Evolutionary conservation across 2,113 vertebrate species (phyloP).

Genomic region (Procapra przewalskii): DNA sequence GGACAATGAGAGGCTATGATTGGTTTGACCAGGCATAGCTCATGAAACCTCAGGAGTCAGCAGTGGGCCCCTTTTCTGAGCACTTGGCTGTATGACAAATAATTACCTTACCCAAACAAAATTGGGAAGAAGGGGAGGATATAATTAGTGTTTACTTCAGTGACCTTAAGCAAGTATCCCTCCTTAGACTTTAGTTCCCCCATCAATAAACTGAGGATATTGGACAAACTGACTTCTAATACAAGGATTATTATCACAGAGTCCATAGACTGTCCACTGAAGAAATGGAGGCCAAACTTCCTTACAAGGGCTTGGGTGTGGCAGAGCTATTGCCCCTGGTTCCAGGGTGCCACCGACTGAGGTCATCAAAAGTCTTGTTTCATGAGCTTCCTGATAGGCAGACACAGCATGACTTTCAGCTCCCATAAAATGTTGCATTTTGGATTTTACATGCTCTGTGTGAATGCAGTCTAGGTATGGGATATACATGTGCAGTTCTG

Average conservation of each 20-base stretch:
- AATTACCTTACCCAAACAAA: not conserved
- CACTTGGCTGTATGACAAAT: not conserved
- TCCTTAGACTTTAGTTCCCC: not conserved
- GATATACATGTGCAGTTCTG: not conserved
- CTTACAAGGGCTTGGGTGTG: not conserved
- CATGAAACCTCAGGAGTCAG: not conserved
- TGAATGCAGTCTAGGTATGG: constrained; percentile 59
- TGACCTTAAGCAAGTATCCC: not conserved
- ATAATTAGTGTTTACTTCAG: not conserved
- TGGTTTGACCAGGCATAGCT: not conserved
- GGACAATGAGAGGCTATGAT: not conserved
- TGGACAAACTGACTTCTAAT: not conserved
- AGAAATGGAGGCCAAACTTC: not conserved
- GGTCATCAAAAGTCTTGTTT: constrained; percentile 21
- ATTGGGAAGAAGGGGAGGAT: not conserved
- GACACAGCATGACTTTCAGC: constrained; percentile 23
- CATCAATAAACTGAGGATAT: not conserved
- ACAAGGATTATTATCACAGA: not conserved
- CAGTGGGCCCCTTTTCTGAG: not conserved
- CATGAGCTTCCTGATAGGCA: constrained; percentile 49
- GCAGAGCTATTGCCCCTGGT: not conserved
- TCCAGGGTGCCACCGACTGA: not conserved
- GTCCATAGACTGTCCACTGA: not conserved
- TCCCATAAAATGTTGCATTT: constrained; percentile 36
- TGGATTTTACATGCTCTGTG: constrained; percentile 62